Conservation (phyloP, 2,888 invertebrate genomes). For the Baccha elongata region DNA sequence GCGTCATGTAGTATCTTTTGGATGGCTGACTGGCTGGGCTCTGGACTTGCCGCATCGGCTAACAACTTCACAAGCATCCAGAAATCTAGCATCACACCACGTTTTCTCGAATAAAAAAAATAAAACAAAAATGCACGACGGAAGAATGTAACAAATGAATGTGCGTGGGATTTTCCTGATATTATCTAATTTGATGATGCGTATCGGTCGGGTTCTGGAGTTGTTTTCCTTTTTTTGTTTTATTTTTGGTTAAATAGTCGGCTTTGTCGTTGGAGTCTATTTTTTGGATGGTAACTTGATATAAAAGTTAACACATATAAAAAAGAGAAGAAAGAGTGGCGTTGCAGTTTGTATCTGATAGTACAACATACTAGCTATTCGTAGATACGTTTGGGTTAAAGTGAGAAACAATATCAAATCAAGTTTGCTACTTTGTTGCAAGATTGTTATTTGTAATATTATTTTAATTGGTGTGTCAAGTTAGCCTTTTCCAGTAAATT, state of each 20-base stretch:
- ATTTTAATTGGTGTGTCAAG: too few relatives aligned
- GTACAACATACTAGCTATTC: too few relatives aligned
- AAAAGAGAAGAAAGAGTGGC: constrained; percentile 10
- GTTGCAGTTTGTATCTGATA: constrained; percentile 36
- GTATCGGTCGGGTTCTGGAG: constrained; percentile 60
- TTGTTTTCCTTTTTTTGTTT: constrained; percentile 4
- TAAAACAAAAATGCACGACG: constrained; percentile 19
- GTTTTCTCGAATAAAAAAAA: not conserved
- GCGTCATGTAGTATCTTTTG: constrained; percentile 51
- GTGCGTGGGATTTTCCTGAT: constrained; percentile 71
- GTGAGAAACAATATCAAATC: not conserved
- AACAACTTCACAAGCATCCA: constrained; percentile 18
- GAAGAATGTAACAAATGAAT: constrained; percentile 58
- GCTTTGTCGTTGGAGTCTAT: too few relatives aligned
- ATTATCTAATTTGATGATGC: constrained; percentile 73
- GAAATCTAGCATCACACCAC: constrained; percentile 25
- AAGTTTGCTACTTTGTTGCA: too few relatives aligned
- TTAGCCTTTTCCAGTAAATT: too few relatives aligned
- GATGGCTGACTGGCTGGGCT: not conserved
- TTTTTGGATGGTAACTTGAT: constrained; percentile 29
- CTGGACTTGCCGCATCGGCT: constrained; percentile 6
- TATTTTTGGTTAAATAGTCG: constrained; percentile 34
- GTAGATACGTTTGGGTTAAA: not conserved
- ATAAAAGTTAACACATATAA: not conserved
- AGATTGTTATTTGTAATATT: too few relatives aligned